phyloP scores from a whole-genome alignment of 1,140 invertebrate genomes.

The Camponotus floridanus region DNA sequence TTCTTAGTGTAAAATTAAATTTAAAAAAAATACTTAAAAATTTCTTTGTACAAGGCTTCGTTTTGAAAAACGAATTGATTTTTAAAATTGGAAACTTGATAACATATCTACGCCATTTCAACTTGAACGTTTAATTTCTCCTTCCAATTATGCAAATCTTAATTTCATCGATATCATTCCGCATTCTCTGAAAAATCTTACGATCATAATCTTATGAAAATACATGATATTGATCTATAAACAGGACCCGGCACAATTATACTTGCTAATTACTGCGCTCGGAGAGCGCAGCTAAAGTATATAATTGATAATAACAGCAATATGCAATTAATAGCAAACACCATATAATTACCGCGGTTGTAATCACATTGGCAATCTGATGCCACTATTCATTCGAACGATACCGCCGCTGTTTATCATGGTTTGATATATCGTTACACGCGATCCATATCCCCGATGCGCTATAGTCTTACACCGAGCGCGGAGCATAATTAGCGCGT shows the following conservation, averaged over 20 bases:
- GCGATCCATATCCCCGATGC: slow-evolving; percentile 1
- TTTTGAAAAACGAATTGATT: too few relatives aligned
- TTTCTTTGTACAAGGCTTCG: too few relatives aligned
- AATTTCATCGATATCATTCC: not conserved
- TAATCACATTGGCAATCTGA: slow-evolving; percentile 61
- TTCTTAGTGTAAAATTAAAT: too few relatives aligned
- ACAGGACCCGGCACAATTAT: slow-evolving; percentile 12
- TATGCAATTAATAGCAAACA: slow-evolving; percentile 58
- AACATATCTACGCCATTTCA: too few relatives aligned
- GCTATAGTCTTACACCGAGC: slow-evolving; percentile 19
- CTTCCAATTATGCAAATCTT: not conserved
- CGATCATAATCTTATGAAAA: slow-evolving; percentile 4
- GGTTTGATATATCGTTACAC: slow-evolving; percentile 45
- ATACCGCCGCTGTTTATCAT: slow-evolving; percentile 27
- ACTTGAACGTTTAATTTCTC: not conserved
- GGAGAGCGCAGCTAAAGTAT: slow-evolving; percentile 43
- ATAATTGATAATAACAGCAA: slow-evolving; percentile 48
- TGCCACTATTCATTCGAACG: slow-evolving; percentile 48
- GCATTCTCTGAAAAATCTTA: too few relatives aligned
- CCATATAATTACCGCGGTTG: slow-evolving; percentile 47
- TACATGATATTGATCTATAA: slow-evolving; percentile 10
- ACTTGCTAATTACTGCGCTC: slow-evolving; percentile 49
- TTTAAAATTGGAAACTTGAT: too few relatives aligned
- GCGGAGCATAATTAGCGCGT: slow-evolving; percentile 45
- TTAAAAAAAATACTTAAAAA: too few relatives aligned